phyloP scores from a whole-genome alignment of 2,797 vertebrate genomes.

The Propithecus perrieri region DNA sequence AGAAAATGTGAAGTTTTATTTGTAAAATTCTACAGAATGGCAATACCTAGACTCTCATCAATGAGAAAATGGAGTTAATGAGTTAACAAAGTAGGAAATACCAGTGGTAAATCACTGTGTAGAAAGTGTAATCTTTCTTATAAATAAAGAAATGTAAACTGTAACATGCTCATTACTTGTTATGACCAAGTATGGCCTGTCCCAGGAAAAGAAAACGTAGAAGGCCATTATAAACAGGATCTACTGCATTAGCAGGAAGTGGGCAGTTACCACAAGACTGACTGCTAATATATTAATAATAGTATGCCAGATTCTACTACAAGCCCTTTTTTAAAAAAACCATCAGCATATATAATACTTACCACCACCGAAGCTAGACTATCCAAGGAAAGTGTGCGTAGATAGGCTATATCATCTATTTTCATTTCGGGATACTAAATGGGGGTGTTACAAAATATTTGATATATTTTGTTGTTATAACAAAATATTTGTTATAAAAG shows the following conservation, averaged over 20 bases:
- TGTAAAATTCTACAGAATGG: background rate
- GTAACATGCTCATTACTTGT: background rate
- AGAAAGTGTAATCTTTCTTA: background rate
- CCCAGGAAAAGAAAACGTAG: background rate
- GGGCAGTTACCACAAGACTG: background rate
- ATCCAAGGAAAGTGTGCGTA: background rate
- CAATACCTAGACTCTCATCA: background rate
- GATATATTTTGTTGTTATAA: background rate
- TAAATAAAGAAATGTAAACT: background rate
- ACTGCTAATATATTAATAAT: background rate
- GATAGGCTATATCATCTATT: background rate
- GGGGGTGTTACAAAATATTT: background rate
- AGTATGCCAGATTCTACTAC: background rate
- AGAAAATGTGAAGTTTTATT: background rate
- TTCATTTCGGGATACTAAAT: background rate
- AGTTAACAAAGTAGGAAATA: background rate
- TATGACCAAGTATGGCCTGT: background rate
- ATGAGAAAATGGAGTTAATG: background rate
- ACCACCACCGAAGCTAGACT: background rate
- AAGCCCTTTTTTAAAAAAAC: background rate
- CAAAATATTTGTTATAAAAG: background rate
- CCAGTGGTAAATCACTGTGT: background rate
- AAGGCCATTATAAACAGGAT: background rate
- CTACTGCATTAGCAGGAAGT: too few relatives aligned
- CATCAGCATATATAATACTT: background rate